Conservation (phyloP, 1,140 invertebrate genomes). For the Ylistrum balloti region DNA sequence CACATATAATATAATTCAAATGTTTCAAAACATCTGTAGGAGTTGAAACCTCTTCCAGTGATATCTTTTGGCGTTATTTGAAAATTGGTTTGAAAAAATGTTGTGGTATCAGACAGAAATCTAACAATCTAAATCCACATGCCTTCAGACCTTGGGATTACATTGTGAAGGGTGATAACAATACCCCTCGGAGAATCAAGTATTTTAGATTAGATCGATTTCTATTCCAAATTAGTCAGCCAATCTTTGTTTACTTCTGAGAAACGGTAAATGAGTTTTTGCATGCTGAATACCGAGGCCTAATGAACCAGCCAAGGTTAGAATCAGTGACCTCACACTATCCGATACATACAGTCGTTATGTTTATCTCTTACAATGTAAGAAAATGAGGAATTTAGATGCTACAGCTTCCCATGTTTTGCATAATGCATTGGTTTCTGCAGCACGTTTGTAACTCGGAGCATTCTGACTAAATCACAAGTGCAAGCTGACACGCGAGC, state of each 20-base stretch:
- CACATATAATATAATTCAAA: too few relatives aligned
- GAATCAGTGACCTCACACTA: background rate
- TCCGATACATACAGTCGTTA: conserved; percentile 18
- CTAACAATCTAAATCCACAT: too few relatives aligned
- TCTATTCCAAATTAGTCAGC: background rate
- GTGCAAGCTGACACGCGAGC: conserved; percentile 13
- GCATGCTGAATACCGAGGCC: background rate
- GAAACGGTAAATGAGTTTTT: background rate
- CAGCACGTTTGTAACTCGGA: conserved; percentile 23
- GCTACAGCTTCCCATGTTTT: background rate
- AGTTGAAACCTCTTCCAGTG: too few relatives aligned
- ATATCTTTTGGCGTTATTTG: too few relatives aligned
- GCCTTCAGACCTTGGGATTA: background rate
- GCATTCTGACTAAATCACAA: conserved; percentile 10
- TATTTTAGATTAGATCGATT: background rate
- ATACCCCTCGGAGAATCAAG: background rate
- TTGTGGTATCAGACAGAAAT: too few relatives aligned
- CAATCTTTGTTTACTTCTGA: background rate
- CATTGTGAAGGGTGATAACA: background rate
- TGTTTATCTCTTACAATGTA: background rate
- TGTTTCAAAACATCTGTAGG: too few relatives aligned
- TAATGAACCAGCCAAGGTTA: background rate
- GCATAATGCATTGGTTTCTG: conserved; percentile 16
- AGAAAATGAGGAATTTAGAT: conserved; percentile 12
- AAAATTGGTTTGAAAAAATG: too few relatives aligned